Conservation (phyloP, 2,797 vertebrate species). For the Ispidina lecontei region DNA sequence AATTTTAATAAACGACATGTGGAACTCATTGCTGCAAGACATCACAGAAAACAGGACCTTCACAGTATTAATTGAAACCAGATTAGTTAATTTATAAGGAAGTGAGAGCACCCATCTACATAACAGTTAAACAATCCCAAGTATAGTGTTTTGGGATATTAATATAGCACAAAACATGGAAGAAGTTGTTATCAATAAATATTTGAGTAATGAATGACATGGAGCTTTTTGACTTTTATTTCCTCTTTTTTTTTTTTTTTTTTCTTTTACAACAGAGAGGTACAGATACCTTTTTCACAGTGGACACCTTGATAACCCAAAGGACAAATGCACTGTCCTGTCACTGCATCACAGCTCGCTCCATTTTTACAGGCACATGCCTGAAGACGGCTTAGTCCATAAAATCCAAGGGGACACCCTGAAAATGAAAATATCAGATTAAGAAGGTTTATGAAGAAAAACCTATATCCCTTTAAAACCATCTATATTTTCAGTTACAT, state of each 20-base stretch:
- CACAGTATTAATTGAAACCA: constrained; percentile 34
- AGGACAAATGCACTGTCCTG: constrained; percentile 83
- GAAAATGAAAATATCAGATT: constrained; percentile 13
- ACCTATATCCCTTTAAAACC: not conserved
- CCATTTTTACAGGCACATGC: constrained; percentile 84
- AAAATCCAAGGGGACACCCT: constrained; percentile 87
- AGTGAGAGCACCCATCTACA: not conserved
- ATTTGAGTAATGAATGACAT: not conserved
- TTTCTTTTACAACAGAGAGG: not conserved
- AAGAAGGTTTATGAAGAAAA: not conserved
- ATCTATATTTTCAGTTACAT: not conserved
- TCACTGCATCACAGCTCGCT: constrained; percentile 79
- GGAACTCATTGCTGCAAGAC: constrained; percentile 58
- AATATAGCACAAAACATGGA: not conserved
- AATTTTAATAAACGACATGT: constrained; percentile 52
- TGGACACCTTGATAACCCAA: constrained; percentile 81
- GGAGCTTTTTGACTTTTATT: not conserved
- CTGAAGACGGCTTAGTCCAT: constrained; percentile 82
- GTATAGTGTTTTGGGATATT: not conserved
- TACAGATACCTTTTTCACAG: constrained; percentile 82
- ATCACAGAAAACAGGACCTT: constrained; percentile 28
- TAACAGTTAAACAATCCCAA: not conserved
- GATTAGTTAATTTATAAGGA: constrained; percentile 25
- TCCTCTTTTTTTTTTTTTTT: not conserved
- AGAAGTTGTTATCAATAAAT: not conserved